Evolutionary conservation across 1,140 invertebrate genomes (phyloP).

Genomic region (Colletes gigas): DNA sequence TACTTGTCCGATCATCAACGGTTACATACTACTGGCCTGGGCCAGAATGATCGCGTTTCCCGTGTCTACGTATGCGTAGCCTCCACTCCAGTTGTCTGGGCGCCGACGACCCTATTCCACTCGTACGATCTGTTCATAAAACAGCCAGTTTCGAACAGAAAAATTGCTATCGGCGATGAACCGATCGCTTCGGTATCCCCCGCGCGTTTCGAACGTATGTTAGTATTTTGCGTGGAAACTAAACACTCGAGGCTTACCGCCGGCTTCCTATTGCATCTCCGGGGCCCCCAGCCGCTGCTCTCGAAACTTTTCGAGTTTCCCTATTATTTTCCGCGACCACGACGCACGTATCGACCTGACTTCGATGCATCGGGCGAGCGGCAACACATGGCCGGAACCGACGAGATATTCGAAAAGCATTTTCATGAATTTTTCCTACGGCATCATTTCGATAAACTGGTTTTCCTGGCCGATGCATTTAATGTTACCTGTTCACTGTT

Average conservation of each 20-base stretch:
- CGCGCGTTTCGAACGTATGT: too few species aligned
- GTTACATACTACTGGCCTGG: too few species aligned
- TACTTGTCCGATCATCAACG: too few species aligned
- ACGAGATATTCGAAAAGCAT: not conserved
- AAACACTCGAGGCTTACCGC: not conserved
- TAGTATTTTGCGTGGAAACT: not conserved
- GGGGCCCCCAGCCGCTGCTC: too few species aligned
- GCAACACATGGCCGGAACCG: not conserved
- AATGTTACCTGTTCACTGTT: too few species aligned
- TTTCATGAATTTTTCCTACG: not conserved
- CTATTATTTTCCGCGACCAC: not conserved
- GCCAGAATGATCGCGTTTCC: too few species aligned
- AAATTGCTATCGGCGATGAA: not conserved
- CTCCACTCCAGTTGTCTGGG: too few species aligned
- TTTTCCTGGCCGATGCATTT: too few species aligned
- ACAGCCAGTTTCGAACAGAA: not conserved
- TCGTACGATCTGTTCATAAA: not conserved
- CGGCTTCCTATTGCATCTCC: not conserved
- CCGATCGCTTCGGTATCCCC: not conserved
- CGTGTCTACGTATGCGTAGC: too few species aligned
- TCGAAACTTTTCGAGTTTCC: not conserved
- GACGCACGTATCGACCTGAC: not conserved
- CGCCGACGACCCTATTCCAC: too few species aligned
- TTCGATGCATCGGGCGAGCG: not conserved
- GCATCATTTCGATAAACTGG: not conserved